Base-by-base conservation (phyloP, 2,113 vertebrate species). In the Elachura formosa region DNA sequence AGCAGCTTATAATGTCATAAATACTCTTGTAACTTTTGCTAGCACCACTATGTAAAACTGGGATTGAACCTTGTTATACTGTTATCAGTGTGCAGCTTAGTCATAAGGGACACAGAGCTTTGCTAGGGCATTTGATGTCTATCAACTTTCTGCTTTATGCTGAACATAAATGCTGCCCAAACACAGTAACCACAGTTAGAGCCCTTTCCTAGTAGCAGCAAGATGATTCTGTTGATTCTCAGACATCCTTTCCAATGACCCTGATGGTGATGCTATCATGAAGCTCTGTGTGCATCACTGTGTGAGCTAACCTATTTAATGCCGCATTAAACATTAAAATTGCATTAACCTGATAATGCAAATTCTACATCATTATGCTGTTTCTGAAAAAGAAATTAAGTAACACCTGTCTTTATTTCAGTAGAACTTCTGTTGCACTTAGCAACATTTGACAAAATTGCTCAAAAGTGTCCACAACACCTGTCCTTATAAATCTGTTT, bases 281-380 rank as follows among this genome's bases (percentile, higher is more conserved):
- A 41, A 84, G 20, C 14, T 80, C 33, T 5, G 0, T 41, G 36
- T 41, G 10, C 15, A 22, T 63, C 1, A 0, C 38, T 67, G 6
- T 46, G 23, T 52, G 29, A 81, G 22, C 26, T 58, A 66, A 63
- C 6, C 29, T 77, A 10, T 76, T 80, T 62, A 46, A 45, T 62
- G 45, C 45, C 34, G 26, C 31, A 51, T 25, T 58, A 58, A 85
- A 58, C 43, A 36, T 67, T 18, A 49, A 22, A 36, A 49, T 75
- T 51, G 5, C 43, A 51, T 43, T 85, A 59, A 43, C 33, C 36
- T 59, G 26, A 67, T 67, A 76, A 51, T 51, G 29, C 33, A 77
- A 19, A 67, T 66, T 51, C 84, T 82, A 38, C 28, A 55, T 78
- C 26, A 16, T 15, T 4, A 29, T 79, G 19, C 17, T 12, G 3